These are phyloP conservation scores for Branchinecta sandiegonensis DNA, from an alignment of 2,888 invertebrate species.

Conservation along the genomic window DNA sequence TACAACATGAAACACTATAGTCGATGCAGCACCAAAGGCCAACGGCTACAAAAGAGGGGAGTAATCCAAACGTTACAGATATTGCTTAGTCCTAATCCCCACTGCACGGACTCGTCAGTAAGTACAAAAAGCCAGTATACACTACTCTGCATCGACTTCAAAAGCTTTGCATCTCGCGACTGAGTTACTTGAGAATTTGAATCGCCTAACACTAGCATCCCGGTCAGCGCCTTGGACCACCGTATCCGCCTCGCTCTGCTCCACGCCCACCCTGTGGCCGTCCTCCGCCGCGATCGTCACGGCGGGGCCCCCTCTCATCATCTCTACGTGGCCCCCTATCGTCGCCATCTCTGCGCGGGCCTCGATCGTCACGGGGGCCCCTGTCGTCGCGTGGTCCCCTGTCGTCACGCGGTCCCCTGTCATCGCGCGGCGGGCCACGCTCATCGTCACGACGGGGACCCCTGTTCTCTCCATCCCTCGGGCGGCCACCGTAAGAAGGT, in stretches of 20 bases:
- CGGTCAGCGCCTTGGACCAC: constrained; percentile 7
- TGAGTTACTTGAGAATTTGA: background rate
- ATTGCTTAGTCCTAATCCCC: too few species aligned
- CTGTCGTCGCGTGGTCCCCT: constrained; percentile 3
- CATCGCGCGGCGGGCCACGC: background rate
- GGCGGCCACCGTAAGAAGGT: background rate
- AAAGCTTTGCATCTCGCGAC: background rate
- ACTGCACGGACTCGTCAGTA: too few species aligned
- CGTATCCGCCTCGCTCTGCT: background rate
- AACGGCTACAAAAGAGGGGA: too few species aligned
- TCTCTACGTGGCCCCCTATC: constrained; percentile 12
- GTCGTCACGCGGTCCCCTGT: background rate
- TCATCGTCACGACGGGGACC: constrained; percentile 2
- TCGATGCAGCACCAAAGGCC: too few species aligned
- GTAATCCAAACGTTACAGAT: too few species aligned
- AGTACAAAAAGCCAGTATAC: background rate
- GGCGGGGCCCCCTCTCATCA: background rate
- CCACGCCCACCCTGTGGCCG: constrained; percentile 6
- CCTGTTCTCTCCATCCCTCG: background rate
- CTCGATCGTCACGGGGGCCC: background rate
- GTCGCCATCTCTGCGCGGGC: background rate
- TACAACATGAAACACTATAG: too few species aligned
- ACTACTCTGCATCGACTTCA: background rate
- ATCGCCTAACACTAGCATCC: constrained; percentile 1
- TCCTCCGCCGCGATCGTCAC: background rate